Conservation (phyloP, 1,140 invertebrate species). For the Stenopsyche tienmushanensis region DNA sequence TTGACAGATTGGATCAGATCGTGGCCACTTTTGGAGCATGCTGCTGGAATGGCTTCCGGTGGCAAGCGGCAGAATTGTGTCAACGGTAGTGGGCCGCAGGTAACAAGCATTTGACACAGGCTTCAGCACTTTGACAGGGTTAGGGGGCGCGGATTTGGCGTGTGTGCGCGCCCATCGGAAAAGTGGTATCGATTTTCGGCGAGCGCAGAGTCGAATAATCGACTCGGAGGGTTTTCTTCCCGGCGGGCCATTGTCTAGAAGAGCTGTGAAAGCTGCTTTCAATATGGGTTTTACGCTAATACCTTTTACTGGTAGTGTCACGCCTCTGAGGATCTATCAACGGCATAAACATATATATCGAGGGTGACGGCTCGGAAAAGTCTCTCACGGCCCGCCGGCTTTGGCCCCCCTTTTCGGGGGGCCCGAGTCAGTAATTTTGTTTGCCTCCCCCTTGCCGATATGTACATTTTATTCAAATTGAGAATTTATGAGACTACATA, state of each 20-base stretch:
- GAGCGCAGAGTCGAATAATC: constrained; percentile 4
- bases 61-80: too few relatives aligned
- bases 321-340: constrained; percentile 13
- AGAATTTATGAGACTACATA: too few relatives aligned
- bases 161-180: too few relatives aligned
- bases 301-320: constrained; percentile 8
- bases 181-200: background rate
- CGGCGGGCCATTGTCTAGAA: constrained; percentile 12
- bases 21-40: background rate
- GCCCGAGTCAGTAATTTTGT: background rate
- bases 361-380: constrained; percentile 19
- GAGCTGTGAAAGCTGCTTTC: constrained; percentile 16
- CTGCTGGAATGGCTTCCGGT: background rate
- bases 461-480: too few relatives aligned
- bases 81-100: background rate
- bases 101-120: constrained; percentile 5
- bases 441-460: background rate
- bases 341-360: constrained; percentile 10
- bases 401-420: background rate
- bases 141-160: background rate
- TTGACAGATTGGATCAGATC: background rate
- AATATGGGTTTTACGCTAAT: constrained; percentile 24
- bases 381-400: background rate
- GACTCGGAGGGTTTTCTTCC: constrained; percentile 3
- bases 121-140: background rate